Conservation (phyloP, 2,888 invertebrate genomes). For the Eubasilissa splendida region DNA sequence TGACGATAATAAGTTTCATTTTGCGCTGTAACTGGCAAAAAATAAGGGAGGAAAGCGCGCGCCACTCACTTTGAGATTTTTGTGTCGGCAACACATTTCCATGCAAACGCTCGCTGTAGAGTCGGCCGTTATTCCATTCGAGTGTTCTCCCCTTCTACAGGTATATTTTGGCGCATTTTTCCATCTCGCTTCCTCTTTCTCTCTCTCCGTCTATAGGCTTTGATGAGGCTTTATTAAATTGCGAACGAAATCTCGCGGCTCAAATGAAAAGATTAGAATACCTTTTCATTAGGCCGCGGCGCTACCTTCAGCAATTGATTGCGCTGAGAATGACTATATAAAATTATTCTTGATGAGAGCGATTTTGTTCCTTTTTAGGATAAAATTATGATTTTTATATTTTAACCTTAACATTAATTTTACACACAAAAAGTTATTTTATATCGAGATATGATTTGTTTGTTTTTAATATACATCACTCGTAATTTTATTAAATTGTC, state of each 20-base stretch:
- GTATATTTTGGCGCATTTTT: conserved; percentile 24
- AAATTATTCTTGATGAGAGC: conserved; percentile 3
- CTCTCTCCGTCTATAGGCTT: conserved; percentile 11
- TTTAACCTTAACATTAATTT: conserved; percentile 6
- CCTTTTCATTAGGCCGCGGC: conserved; percentile 22
- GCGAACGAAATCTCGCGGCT: conserved; percentile 30
- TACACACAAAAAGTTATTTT: background rate
- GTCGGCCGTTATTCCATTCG: conserved; percentile 10
- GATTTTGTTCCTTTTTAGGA: conserved; percentile 2
- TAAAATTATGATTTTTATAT: background rate
- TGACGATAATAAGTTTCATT: conserved; percentile 48
- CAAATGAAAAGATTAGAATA: conserved; percentile 33
- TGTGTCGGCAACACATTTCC: conserved; percentile 31
- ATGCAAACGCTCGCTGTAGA: conserved; percentile 19
- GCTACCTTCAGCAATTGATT: conserved; percentile 31
- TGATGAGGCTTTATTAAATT: conserved; percentile 43
- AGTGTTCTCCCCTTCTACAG: background rate
- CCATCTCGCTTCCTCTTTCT: background rate
- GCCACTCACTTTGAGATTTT: conserved; percentile 23
- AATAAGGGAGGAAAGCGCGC: conserved; percentile 15
- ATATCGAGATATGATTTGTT: too few relatives aligned
- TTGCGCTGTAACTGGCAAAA: conserved; percentile 34
- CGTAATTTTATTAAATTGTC: too few relatives aligned
- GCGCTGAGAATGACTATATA: conserved; percentile 21
- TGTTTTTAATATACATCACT: too few relatives aligned